Percentiles rank a stretch among this genome's conserved stretches.
phyloP scores from a whole-genome alignment of 2,797 vertebrate genomes.

The Todus mexicanus region DNA sequence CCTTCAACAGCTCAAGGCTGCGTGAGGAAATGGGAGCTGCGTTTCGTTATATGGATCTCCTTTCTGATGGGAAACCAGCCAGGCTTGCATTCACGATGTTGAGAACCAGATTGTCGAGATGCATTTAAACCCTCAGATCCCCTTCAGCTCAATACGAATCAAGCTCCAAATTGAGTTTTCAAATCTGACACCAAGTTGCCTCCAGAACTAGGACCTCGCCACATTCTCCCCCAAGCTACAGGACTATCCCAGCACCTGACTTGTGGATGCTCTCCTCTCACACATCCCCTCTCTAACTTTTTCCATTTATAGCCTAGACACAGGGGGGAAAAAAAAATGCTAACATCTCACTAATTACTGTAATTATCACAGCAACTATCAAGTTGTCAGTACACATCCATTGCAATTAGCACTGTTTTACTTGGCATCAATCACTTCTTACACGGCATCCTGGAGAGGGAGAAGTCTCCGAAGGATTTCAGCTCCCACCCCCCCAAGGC shows the following conservation, averaged over 20 bases:
- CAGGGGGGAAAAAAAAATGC: background rate
- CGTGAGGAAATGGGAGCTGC: background rate
- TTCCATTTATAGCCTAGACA: slow-evolving; percentile 43
- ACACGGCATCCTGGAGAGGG: background rate
- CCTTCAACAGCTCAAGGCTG: background rate
- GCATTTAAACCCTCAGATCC: background rate
- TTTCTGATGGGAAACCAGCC: background rate
- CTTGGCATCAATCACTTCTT: slow-evolving; percentile 58
- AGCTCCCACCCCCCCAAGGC: background rate
- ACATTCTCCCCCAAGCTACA: background rate
- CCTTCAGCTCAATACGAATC: background rate
- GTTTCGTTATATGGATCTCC: background rate
- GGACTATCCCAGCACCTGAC: background rate
- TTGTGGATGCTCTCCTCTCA: background rate
- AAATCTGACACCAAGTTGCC: background rate
- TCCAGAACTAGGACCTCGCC: background rate
- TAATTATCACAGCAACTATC: slow-evolving; percentile 64
- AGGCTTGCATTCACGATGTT: background rate
- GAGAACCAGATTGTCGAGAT: background rate
- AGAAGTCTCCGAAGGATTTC: slow-evolving; percentile 11
- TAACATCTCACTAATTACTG: slow-evolving; percentile 48
- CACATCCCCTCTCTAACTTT: background rate
- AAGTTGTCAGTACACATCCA: slow-evolving; percentile 67
- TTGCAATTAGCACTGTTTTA: slow-evolving; percentile 63
- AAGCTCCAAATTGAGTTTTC: background rate